phyloP scores from a whole-genome alignment of 1,140 invertebrate species.

The Aphelinus atriplicis region DNA sequence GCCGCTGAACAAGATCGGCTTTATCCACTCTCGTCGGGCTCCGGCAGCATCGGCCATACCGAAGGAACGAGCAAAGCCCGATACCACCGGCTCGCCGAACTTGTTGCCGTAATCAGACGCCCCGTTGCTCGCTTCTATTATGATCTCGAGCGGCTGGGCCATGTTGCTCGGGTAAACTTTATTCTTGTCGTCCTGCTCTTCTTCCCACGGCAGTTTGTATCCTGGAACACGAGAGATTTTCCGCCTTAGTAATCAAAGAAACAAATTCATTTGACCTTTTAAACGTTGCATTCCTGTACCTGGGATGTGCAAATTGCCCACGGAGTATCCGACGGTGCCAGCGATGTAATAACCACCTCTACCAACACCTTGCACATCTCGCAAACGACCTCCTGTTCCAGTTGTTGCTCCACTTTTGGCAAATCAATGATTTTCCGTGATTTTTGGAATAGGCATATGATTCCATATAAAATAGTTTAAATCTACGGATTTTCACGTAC shows the following conservation, averaged over 20 bases:
- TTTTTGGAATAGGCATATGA: too few relatives aligned
- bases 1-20: constrained; percentile 99
- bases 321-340: constrained; percentile 95
- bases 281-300: constrained; percentile 65
- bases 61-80: constrained; percentile 92
- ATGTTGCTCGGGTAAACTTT: constrained; percentile 88
- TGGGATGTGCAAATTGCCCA: constrained; percentile 91
- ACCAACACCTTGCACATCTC: constrained; percentile 95
- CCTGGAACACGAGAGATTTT: constrained; percentile 56
- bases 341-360: constrained; percentile 92
- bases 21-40: constrained; percentile 91
- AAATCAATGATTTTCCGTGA: background rate
- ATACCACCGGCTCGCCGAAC: constrained; percentile 95
- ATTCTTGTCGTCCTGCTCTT: constrained; percentile 56
- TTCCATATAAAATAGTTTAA: too few relatives aligned
- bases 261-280: constrained; percentile 5
- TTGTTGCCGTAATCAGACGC: constrained; percentile 99
- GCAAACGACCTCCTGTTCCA: constrained; percentile 92
- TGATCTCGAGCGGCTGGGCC: constrained; percentile 85
- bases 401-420: constrained; percentile 89
- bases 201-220: constrained; percentile 91
- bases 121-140: constrained; percentile 96
- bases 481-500: constrained; percentile 49
- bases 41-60: constrained; percentile 76
- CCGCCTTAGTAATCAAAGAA: background rate